Evolutionary conservation across 2,797 vertebrate genomes (phyloP), one percentile per base, ranked within the genome.

Genomic region (Chrysocyon brachyurus): DNA sequence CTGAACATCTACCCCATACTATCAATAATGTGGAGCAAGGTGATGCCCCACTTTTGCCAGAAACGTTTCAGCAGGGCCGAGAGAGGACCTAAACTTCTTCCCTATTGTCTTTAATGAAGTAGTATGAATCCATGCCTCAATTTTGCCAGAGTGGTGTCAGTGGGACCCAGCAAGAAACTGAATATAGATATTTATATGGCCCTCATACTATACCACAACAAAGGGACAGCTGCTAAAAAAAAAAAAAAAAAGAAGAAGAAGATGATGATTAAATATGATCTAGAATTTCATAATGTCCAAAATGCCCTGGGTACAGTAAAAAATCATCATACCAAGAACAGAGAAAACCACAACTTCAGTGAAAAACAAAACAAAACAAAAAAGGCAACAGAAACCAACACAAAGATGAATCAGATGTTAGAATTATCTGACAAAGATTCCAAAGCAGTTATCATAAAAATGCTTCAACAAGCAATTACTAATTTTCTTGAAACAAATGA

Each of bases 401-500:
- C n/a, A 57, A 91, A 87, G 12, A 59, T 82, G 22, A 91, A 54
- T 82, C 36, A 75, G 70, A 40, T 75, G 15, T 49, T 64, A 21
- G 63, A 75, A 91, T 52, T 87, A 26, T 92, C 24, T 85, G n/a
- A 73, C 36, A 66, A 91, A 22, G 26, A 81, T 94, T 91, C 90
- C 73, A 86, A 90, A 49, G 24, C 19, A 87, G 11, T 36, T 72
- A 22, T 59, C 5, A 90, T 75, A 82, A 91, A 94, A 83, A 87
- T 87, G 3, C 26, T 77, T 52, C 22, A 49, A 26, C 5, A 90
- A 19, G 10, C 21, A 66, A 82, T 82, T 91, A 36, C 24, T 31
- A 94, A 87, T 91, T 66, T 40, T 82, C n/a, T 84, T 72, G 46
- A 90, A 90, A 92, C 36, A 83, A 90, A 90, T 81, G 36, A 59